phyloP scores from a whole-genome alignment of 2,888 invertebrate genomes.

The Trachelus iudaicus region DNA sequence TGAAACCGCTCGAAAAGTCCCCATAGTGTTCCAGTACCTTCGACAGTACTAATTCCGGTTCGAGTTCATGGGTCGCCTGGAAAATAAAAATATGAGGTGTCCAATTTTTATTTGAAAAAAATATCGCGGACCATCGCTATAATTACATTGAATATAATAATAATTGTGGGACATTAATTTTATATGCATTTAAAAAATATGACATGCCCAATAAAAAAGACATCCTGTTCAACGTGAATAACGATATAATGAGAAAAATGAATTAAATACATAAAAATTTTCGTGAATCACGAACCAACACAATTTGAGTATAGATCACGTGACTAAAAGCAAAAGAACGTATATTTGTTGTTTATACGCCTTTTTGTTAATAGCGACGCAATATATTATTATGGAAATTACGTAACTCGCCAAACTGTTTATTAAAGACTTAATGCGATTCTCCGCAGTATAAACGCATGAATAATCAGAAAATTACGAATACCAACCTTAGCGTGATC shows the following conservation, averaged over 20 bases:
- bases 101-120: not conserved
- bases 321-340: too few relatives aligned
- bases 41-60: slow-evolving; percentile 53
- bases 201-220: not conserved
- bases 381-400: not conserved
- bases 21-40: slow-evolving; percentile 58
- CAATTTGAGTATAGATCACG: too few relatives aligned
- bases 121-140: not conserved
- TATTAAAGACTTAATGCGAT: not conserved
- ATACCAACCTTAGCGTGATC: slow-evolving; percentile 72
- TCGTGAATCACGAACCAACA: too few relatives aligned
- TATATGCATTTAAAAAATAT: not conserved
- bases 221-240: too few relatives aligned
- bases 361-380: too few relatives aligned
- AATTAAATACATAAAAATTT: too few relatives aligned
- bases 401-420: not conserved
- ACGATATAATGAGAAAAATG: too few relatives aligned
- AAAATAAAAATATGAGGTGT: not conserved
- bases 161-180: not conserved
- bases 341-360: too few relatives aligned
- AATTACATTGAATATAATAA: not conserved
- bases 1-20: slow-evolving; percentile 69
- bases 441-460: not conserved
- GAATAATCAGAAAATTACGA: not conserved
- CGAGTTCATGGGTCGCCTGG: slow-evolving; percentile 60